Conservation (phyloP, 2,888 invertebrate species). For the Tachina fera region DNA sequence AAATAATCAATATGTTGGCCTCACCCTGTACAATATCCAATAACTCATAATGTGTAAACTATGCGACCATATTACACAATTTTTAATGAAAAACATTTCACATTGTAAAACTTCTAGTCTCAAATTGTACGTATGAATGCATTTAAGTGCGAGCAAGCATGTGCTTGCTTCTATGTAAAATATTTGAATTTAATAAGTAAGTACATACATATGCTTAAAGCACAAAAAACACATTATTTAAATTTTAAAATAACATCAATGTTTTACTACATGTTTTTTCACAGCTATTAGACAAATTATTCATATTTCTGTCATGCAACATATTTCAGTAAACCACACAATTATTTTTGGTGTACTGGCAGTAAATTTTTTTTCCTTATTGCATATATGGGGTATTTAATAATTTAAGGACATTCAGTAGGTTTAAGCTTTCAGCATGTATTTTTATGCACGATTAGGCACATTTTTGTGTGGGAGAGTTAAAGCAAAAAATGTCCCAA, state of each 20-base stretch:
- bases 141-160: slow-evolving; percentile 35
- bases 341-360: slow-evolving; percentile 42
- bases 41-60: slow-evolving; percentile 3
- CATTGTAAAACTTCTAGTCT: slow-evolving; percentile 4
- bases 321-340: slow-evolving; percentile 50
- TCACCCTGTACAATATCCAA: neutral
- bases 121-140: slow-evolving; percentile 20
- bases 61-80: neutral
- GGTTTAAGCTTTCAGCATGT: neutral
- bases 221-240: slow-evolving; percentile 8
- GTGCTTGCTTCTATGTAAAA: slow-evolving; percentile 31
- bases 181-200: slow-evolving; percentile 39
- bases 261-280: slow-evolving; percentile 60
- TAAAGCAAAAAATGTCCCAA: neutral
- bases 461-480: no score
- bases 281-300: slow-evolving; percentile 64
- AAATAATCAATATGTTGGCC: neutral
- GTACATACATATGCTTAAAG: neutral
- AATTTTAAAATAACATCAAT: slow-evolving; percentile 55
- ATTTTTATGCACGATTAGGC: neutral
- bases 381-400: slow-evolving; percentile 18
- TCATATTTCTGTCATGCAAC: slow-evolving; percentile 61
- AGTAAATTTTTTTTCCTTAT: neutral
- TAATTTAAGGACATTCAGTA: slow-evolving; percentile 1
- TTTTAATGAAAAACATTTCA: slow-evolving; percentile 2